A percentile compares a stretch with the other conserved stretches of the same genome.
Conservation (phyloP, 2,797 vertebrate species). For the Muscicapa striata region DNA sequence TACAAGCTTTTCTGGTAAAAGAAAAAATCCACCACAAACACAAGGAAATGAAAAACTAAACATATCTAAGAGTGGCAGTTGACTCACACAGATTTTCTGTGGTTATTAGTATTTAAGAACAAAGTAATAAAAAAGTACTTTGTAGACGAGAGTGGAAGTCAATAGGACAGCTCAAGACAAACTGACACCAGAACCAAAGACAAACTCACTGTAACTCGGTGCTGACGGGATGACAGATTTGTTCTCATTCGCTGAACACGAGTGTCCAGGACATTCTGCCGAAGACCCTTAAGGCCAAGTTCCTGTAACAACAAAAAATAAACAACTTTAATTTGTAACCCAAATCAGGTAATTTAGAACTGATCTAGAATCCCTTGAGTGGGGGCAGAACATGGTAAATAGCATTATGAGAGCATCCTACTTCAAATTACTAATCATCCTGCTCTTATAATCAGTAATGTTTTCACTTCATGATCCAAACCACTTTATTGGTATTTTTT, state of each 20-base stretch:
- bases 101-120: not conserved
- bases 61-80: not conserved
- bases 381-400: not conserved
- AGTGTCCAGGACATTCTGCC: constrained; percentile 68
- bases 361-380: not conserved
- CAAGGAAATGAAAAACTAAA: not conserved
- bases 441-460: not conserved
- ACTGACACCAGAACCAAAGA: not conserved
- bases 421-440: not conserved
- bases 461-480: not conserved
- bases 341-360: not conserved
- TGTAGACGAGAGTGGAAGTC: not conserved
- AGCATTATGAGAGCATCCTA: not conserved
- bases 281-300: constrained; percentile 76
- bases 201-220: constrained; percentile 57
- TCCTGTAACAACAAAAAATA: constrained; percentile 65
- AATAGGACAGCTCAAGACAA: not conserved
- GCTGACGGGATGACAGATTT: constrained; percentile 81
- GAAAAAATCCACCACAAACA: not conserved
- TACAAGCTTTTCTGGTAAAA: not conserved
- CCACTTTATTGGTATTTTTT: not conserved
- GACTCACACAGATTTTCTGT: not conserved
- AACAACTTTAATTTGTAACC: not conserved
- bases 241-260: constrained; percentile 75
- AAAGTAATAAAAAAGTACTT: not conserved